Evolutionary conservation across 2,888 invertebrate genomes (phyloP), one percentile per base, ranked within the genome.

Genomic region (Lutraria lutraria): DNA sequence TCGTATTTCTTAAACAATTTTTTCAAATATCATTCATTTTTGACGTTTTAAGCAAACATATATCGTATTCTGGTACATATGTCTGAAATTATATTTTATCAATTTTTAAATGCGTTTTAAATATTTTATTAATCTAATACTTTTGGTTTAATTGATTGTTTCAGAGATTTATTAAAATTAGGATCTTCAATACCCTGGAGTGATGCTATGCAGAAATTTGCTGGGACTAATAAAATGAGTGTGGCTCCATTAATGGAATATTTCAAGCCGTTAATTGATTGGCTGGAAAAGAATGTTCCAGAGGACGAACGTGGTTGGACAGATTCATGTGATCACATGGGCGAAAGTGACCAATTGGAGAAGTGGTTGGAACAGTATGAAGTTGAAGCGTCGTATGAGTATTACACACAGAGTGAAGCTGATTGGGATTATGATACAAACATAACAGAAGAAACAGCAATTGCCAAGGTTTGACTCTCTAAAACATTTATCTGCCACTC

Each of bases 161-260:
- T 63, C 85, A 96, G 96, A 54, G 89, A 93, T 56, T 97, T 97
- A 96, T 95, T 97, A 93, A 94, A 95, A 90, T 91, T 97, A 88
- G 97, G 97, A n/a, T 94, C 96, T 0, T 97, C 97, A 0, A 95
- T 96, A 91, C 97, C 96, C 0, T 97, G 97, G 97, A 96, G 98
- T 68, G 98, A 98, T 94, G 98, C 98, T 0, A 97, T 99, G 85
- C 97, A 98, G 95, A 98, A 98, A 94, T 97, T 98, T 0, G 98
- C 98, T 0, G 98, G 98, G 0, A 95, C 94, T n/a, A 88, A 95
- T 53, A 97, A 97, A 93, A 97, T 99, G 96, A 98, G 98, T 81
- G 98, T 98, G 0, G 97, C 98, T 92, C 97, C 98, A 0, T 97
- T 99, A 93, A 97, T 98, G 63, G 98, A 98, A 96, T 99, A 98